Base-by-base conservation (phyloP, 2,888 invertebrate genomes). In the Labia minor region DNA sequence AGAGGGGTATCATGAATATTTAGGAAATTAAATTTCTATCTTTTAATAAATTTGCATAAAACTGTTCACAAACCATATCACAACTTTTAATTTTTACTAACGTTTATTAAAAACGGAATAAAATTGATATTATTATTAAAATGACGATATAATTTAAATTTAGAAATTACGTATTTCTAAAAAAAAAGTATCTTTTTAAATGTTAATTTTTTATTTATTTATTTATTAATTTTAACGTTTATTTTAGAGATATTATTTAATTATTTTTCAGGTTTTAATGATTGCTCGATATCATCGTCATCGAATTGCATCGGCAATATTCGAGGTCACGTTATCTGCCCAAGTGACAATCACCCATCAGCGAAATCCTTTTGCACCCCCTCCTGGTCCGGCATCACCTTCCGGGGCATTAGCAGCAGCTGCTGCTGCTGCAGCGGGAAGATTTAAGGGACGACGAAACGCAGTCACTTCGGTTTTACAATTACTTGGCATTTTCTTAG, bases 261-360 rank as follows among this genome's bases (percentile, higher is more conserved):
- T n/a, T 26, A 26, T 26, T 3, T 26, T 74, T 21, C 74, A 77
- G 72, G 77, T 79, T 62, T 73, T 79, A 68, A 75, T 81, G 68
- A 83, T 83, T 65, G 83, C 83, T 1, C 76, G 82, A 8, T 89
- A 90, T 76, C 91, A 92, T 74, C 83, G 90, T 4, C 90, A 91
- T 75, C 83, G 90, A 68, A 92, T 92, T 72, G 90, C 90, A 21
- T 89, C 90, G 63, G 90, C 91, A 20, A 89, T 91, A 71, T 90
- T 89, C 78, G 90, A 91, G 80, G 90, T 90, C 61, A 90, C 90
- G 0, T 77, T 91, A 65, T 89, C 89, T 8, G 90, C 90, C 0
- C 61, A 91, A 79, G 90, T 90, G 71, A 89, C 89, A 64, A 89
- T 90, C 72, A 90, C 89, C 0, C 89, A 89, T 74, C 90, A 90